phyloP scores from a whole-genome alignment of 2,797 vertebrate genomes.

The Pristis pectinata region DNA sequence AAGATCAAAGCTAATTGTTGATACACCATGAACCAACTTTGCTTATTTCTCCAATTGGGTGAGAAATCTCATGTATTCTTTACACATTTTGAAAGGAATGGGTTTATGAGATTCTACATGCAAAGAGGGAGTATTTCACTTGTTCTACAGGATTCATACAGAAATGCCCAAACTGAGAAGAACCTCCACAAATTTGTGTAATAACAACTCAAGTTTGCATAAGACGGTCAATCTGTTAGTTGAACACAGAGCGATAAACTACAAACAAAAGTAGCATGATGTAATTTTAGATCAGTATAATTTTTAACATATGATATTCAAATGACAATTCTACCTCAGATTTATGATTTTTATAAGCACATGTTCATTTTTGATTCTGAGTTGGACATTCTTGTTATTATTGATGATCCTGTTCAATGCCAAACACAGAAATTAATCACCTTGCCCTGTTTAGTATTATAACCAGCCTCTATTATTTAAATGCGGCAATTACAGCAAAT shows the following conservation, averaged over 20 bases:
- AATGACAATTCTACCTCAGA: background rate
- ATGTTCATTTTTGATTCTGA: background rate
- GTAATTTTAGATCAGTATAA: background rate
- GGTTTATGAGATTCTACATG: no score
- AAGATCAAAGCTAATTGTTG: background rate
- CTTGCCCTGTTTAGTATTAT: background rate
- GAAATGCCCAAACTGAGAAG: background rate
- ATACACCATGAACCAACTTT: background rate
- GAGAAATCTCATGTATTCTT: background rate
- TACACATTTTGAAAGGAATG: no score
- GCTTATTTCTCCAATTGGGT: background rate
- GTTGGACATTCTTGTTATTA: background rate
- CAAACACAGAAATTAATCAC: background rate
- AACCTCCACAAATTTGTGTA: no score
- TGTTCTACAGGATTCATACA: background rate
- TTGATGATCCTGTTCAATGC: background rate
- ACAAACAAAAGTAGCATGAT: background rate
- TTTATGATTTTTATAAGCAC: background rate
- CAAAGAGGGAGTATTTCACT: background rate
- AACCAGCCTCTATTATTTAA: background rate
- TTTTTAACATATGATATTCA: background rate
- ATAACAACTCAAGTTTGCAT: background rate
- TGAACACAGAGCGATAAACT: background rate
- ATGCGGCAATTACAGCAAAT: background rate
- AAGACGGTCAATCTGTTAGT: background rate